A percentile compares a stretch with the other conserved stretches of the same genome.
Evolutionary conservation across 2,888 invertebrate genomes (phyloP).

Genomic region (Dryocosmus kuriphilus): DNA sequence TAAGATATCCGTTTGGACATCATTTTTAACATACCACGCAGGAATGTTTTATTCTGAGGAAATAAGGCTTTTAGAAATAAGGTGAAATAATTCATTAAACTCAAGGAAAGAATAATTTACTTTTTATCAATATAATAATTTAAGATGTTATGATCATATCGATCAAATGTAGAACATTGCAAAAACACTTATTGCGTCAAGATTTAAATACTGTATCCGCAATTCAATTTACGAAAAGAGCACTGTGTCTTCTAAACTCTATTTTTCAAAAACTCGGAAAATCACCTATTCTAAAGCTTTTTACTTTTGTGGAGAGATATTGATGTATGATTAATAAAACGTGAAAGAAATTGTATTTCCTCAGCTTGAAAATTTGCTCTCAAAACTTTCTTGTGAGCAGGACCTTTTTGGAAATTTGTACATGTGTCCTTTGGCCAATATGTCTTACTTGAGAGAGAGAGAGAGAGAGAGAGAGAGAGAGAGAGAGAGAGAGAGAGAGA

Average conservation of each 20-base stretch:
- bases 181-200: not conserved
- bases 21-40: not conserved
- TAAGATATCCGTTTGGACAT: not conserved
- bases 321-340: slow-evolving; percentile 2
- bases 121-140: not conserved
- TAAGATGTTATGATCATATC: not conserved
- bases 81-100: not conserved
- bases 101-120: too few species aligned
- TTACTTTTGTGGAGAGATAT: too few species aligned
- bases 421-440: not conserved
- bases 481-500: too few species aligned
- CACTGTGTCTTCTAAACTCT: not conserved
- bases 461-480: too few species aligned
- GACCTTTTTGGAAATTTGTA: not conserved
- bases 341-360: not conserved
- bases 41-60: too few species aligned
- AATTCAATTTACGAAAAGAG: too few species aligned
- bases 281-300: too few species aligned
- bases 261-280: too few species aligned
- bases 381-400: slow-evolving; percentile 1
- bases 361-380: not conserved
- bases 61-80: not conserved
- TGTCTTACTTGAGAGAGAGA: not conserved
- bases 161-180: not conserved
- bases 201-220: not conserved